Evolutionary conservation across 2,797 vertebrate species (phyloP), one percentile per base, ranked within the genome.

Genomic region (Graptemys geographica): DNA sequence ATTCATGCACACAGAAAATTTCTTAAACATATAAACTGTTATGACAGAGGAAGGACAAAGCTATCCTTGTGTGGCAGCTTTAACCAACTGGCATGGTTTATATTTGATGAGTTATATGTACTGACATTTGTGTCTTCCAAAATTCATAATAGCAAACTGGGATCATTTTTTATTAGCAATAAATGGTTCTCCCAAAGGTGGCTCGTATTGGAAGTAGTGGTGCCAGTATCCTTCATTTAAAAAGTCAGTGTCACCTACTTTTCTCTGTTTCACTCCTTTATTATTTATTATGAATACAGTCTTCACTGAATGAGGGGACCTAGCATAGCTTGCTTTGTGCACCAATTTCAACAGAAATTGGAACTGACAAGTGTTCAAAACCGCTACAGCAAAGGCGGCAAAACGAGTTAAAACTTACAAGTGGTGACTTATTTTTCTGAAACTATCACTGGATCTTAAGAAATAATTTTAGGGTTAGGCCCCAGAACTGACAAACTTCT

Each of bases 91-190:
- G 97, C 97, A 98, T 97, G 97, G 96, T 97, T 96, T 92, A 94
- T 97, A 95, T 4, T 87, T 95, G 97, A 93, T 94, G 96, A 98
- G 97, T 97, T 96, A 96, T 96, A 97, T 97, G 97, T 97, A 98
- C 97, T 97, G 98, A 98, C 98, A 98, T 95, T 97, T 98, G 98
- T 98, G 97, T 98, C 98, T 98, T 98, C 98, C 98, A 97, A 96
- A 95, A 96, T 94, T 97, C 95, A 93, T 94, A 97, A 98, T 94
- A 98, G 97, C 97, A 98, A 97, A 98, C 98, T 96, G 97, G 87
- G 94, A 90, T 95, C 96, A 97, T 95, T 92, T 97, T 95, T 94
- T 96, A 94, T 95, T 95, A 93, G 96, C 56, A 96, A 96, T 84
- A 27, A 95, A 89, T 57, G 90, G 91, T 96, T 93, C 95, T 96